Evolutionary conservation across 2,113 vertebrate species (phyloP).

Genomic region (Bagarius yarrelli): DNA sequence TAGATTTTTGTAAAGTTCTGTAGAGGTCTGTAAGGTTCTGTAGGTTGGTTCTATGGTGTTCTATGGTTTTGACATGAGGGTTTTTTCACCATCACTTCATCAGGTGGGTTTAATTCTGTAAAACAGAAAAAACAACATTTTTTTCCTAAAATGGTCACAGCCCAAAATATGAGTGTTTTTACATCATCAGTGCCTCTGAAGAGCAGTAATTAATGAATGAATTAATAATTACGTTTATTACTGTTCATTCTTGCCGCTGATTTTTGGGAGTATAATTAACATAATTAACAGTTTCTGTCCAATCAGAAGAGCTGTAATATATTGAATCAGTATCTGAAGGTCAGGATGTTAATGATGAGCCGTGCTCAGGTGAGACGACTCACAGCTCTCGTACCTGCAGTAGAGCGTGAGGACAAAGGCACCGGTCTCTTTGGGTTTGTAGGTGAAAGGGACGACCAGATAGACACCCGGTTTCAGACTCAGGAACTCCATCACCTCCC

Average conservation of each 20-base stretch:
- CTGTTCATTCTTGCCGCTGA: too few relatives aligned
- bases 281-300: too few relatives aligned
- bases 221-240: too few relatives aligned
- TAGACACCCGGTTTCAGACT: slow-evolving; percentile 44
- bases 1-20: too few relatives aligned
- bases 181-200: too few relatives aligned
- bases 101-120: not conserved
- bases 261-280: too few relatives aligned
- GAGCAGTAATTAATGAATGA: too few relatives aligned
- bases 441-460: slow-evolving; percentile 49
- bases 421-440: slow-evolving; percentile 24
- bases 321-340: not conserved
- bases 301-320: too few relatives aligned
- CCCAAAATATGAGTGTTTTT: not conserved
- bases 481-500: slow-evolving; percentile 58
- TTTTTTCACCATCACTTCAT: not conserved
- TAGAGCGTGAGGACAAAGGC: slow-evolving; percentile 41
- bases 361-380: too few relatives aligned
- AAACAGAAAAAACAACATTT: not conserved
- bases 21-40: too few relatives aligned
- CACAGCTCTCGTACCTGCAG: slow-evolving; percentile 23
- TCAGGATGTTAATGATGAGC: too few relatives aligned
- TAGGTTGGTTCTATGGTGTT: too few relatives aligned
- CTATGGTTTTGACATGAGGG: not conserved
- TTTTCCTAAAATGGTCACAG: not conserved